Conservation (phyloP, 2,888 invertebrate genomes). For the Eupithecia centaureata region DNA sequence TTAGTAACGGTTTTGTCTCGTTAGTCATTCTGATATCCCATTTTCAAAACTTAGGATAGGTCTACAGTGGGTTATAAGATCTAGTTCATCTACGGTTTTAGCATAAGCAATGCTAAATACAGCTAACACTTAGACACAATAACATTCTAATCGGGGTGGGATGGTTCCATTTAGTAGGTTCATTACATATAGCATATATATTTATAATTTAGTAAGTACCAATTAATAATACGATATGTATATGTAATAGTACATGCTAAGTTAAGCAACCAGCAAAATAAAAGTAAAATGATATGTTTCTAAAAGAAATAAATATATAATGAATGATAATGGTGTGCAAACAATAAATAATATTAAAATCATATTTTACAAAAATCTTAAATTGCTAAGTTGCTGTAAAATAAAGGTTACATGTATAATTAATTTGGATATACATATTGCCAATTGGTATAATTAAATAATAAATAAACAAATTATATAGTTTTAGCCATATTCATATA, state of each 20-base stretch:
- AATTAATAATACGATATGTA: constrained; percentile 38
- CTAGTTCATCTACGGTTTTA: constrained; percentile 11
- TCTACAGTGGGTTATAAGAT: not conserved
- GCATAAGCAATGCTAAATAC: constrained; percentile 36
- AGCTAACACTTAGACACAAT: constrained; percentile 24
- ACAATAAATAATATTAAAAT: constrained; percentile 65
- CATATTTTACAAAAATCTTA: constrained; percentile 44
- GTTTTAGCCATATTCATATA: constrained; percentile 18
- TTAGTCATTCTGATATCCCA: not conserved
- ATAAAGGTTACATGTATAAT: constrained; percentile 40
- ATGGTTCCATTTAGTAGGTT: constrained; percentile 36
- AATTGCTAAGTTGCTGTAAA: constrained; percentile 28
- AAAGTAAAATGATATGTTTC: constrained; percentile 55
- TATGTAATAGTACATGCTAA: constrained; percentile 54
- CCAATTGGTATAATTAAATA: constrained; percentile 37
- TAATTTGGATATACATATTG: constrained; percentile 34
- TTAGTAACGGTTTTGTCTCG: not conserved
- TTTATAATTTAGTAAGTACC: constrained; percentile 23
- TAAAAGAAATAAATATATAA: constrained; percentile 50
- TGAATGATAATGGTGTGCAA: constrained; percentile 75
- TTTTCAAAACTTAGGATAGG: not conserved
- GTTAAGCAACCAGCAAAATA: constrained; percentile 68
- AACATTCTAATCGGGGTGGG: constrained; percentile 37
- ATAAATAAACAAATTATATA: constrained; percentile 18
- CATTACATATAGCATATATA: constrained; percentile 34